Evolutionary conservation across 1,140 invertebrate genomes (phyloP).

Genomic region (Macrosteles quadrilineatus): DNA sequence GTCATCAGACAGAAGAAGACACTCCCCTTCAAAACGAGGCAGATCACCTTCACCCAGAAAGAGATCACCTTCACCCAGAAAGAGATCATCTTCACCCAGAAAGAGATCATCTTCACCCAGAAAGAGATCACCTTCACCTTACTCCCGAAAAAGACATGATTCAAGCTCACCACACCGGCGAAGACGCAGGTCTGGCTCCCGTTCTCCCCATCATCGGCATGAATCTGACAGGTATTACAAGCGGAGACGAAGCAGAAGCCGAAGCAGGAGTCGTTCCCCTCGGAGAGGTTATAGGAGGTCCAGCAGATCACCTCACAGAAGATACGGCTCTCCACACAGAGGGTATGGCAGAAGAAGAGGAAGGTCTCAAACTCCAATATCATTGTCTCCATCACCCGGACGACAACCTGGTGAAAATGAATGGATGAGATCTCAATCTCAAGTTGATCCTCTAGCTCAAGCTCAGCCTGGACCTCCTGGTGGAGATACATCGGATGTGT

Average conservation of each 20-base stretch:
- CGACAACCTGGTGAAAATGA: too few relatives aligned
- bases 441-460: background rate
- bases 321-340: background rate
- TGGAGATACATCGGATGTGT: background rate
- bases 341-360: background rate
- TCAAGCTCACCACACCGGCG: background rate
- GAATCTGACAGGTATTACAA: background rate
- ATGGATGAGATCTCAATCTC: too few relatives aligned
- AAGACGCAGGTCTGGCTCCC: background rate
- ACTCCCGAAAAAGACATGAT: background rate
- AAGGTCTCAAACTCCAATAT: background rate
- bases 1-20: background rate
- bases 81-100: too few relatives aligned
- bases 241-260: slow-evolving; percentile 2
- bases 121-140: background rate
- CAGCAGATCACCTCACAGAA: background rate
- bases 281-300: background rate
- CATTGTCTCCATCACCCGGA: background rate
- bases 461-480: background rate
- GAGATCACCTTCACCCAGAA: background rate
- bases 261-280: slow-evolving; percentile 11
- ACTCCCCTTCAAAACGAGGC: background rate
- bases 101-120: background rate
- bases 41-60: background rate
- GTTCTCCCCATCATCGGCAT: background rate